phyloP scores from a whole-genome alignment of 2,113 vertebrate genomes.

The Dolichotis patagonum region DNA sequence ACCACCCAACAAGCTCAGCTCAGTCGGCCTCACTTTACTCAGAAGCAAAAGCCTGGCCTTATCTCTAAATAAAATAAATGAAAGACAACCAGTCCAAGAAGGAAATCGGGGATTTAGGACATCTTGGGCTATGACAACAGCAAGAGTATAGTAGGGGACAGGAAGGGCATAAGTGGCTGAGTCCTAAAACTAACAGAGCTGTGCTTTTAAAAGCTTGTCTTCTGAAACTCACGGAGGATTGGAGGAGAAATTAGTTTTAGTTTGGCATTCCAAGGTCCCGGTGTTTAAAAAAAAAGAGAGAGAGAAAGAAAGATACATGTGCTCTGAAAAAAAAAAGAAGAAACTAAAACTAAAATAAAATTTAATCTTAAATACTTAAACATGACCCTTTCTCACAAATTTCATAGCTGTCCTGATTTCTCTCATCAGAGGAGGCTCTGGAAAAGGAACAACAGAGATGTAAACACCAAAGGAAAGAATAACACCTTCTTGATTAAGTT shows the following conservation, averaged over 20 bases:
- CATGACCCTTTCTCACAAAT: neutral
- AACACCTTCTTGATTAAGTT: constrained; percentile 25
- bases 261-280: neutral
- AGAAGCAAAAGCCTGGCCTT: constrained; percentile 66
- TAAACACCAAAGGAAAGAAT: constrained; percentile 42
- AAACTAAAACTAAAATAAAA: neutral
- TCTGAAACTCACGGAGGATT: constrained; percentile 46
- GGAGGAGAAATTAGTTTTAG: constrained; percentile 55
- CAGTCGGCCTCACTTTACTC: neutral
- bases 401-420: neutral
- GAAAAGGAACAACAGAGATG: constrained; percentile 51
- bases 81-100: constrained; percentile 37
- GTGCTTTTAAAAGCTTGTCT: constrained; percentile 51
- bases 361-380: constrained; percentile 19
- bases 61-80: constrained; percentile 77
- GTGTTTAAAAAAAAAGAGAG: neutral
- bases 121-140: constrained; percentile 4
- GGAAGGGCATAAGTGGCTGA: constrained; percentile 38
- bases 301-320: neutral
- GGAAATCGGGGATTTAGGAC: constrained; percentile 62
- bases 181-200: neutral
- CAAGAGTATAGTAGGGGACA: neutral
- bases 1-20: constrained; percentile 42
- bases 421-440: constrained; percentile 30
- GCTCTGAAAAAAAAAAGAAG: constrained; percentile 17